Evolutionary conservation across 1,140 invertebrate genomes (phyloP), one percentile per base, ranked within the genome.

Genomic region (Drosophila serrata): DNA sequence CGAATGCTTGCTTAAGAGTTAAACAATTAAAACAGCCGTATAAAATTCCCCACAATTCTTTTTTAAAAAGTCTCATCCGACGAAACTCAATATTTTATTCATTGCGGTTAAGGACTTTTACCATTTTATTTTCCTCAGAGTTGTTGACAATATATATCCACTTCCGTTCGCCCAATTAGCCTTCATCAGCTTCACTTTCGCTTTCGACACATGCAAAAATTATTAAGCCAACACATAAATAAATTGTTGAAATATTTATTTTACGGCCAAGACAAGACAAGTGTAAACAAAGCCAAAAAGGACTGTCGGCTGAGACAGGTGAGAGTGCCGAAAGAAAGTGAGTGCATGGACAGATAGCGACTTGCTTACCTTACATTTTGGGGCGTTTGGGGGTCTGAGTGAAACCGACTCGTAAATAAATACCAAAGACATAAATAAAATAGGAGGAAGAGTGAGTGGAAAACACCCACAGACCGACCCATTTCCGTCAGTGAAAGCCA

Each of bases 211-310:
- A 59, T 70, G 68, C 42, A 70, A 58, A 58, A 72, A 72, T 72
- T 29, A 72, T 72, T 33, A 40, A 37, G 65, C 35, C 53, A 39
- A 59, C 51, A 72, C 51, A 59, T 72, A 72, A 72, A 73, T 73
- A 73, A 72, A 59, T 59, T 73, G 65, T 59, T 72, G 15, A 73
- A 72, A 72, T 73, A 73, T 73, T 73, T 73, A 73, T 73, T 73
- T 58, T 72, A 40, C 69, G 69, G 42, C 29, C 53, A 12, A 33
- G 37, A 35, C 43, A 72, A 49, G 55, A 40, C 53, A 59, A 49
- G 68, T 59, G 69, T 40, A 73, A 73, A 43, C 65, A 49, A 39
- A 68, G 29, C 65, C 31, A 19, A 67, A 48, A 15, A 15, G 22
- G 42, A 70, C 40, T 58, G 33, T 33, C 40, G 49, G 6, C 24